Evolutionary conservation across 2,113 vertebrate species (phyloP).

Genomic region (Acinonyx jubatus): DNA sequence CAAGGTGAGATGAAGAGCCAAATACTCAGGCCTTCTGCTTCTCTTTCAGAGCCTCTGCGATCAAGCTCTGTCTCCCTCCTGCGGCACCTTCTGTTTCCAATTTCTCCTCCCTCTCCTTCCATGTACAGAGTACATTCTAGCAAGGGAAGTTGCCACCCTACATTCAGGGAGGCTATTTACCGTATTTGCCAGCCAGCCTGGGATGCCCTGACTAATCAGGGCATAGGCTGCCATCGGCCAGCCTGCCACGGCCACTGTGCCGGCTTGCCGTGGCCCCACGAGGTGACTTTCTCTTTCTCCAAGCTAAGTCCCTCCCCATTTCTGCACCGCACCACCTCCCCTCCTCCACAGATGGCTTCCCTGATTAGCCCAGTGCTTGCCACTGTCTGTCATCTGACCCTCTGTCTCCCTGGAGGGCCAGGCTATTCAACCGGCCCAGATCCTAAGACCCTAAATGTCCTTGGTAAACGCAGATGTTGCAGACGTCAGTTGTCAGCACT

Average conservation of each 20-base stretch:
- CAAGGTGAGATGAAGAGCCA: fast-evolving
- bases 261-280: fast-evolving
- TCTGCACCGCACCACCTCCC: not conserved
- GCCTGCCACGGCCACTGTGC: not conserved
- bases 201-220: not conserved
- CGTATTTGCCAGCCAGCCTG: not conserved
- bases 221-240: fast-evolving
- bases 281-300: not conserved
- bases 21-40: not conserved
- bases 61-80: too few relatives aligned
- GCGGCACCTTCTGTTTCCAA: not conserved
- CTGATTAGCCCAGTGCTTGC: fast-evolving
- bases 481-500: not conserved
- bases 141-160: not conserved
- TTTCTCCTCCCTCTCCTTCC: not conserved
- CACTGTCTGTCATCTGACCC: not conserved
- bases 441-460: not conserved
- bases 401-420: not conserved
- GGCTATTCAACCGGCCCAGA: not conserved
- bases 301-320: not conserved
- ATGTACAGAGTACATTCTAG: too few relatives aligned
- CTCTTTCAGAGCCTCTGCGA: not conserved
- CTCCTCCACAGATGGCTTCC: not conserved
- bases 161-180: fast-evolving
- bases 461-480: not conserved